Evolutionary conservation across 2,888 invertebrate genomes (phyloP).

Genomic region (Synanthedon tipuliformis): DNA sequence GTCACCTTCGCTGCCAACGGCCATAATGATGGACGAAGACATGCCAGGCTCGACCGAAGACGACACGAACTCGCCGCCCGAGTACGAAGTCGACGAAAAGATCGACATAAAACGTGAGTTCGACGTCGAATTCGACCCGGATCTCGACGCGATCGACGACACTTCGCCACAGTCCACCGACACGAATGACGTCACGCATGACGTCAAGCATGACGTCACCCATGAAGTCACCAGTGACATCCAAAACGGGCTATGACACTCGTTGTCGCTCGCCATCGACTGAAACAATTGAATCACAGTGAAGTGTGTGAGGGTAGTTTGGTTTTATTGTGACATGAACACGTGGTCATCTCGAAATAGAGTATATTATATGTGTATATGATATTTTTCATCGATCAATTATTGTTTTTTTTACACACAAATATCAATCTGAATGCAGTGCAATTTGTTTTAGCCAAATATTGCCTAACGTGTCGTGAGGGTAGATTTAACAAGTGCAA

Average conservation of each 20-base stretch:
- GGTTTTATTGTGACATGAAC: too few species aligned
- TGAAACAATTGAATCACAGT: constrained; percentile 17
- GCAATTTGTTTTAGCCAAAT: too few species aligned
- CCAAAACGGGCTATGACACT: constrained; percentile 62
- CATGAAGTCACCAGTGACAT: constrained; percentile 35
- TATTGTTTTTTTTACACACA: too few species aligned
- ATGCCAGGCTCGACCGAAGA: constrained; percentile 40
- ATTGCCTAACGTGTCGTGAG: too few species aligned
- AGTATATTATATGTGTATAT: too few species aligned
- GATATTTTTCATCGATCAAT: too few species aligned
- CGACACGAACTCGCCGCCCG: constrained; percentile 47
- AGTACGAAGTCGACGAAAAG: constrained; percentile 21
- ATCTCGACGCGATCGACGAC: constrained; percentile 10
- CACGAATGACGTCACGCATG: constrained; percentile 24
- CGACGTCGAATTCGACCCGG: constrained; percentile 20
- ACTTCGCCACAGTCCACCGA: constrained; percentile 35
- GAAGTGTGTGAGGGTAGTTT: not conserved
- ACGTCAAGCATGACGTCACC: constrained; percentile 24
- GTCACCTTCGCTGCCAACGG: constrained; percentile 59
- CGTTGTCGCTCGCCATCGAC: constrained; percentile 31
- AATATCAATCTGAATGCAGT: too few species aligned
- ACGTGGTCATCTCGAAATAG: too few species aligned
- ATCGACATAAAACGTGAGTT: constrained; percentile 22
- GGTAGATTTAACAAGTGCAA: too few species aligned
- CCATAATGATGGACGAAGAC: constrained; percentile 67